These are phyloP conservation scores for Cyanocitta stelleri DNA, from an alignment of 2,113 vertebrate genomes.

Conservation along the genomic window DNA sequence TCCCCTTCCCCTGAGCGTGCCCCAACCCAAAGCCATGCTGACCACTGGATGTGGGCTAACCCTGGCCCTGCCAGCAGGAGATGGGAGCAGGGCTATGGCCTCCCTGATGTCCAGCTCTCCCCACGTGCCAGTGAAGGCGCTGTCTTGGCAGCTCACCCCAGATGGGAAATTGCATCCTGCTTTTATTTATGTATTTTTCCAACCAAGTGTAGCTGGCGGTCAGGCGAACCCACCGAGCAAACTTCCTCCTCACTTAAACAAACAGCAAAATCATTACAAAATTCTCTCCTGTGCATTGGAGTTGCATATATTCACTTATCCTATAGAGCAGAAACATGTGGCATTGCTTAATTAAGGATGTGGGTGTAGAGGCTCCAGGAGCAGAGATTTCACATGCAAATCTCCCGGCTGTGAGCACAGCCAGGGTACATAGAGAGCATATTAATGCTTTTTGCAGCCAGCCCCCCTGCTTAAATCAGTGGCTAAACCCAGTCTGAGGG, in stretches of 20 bases:
- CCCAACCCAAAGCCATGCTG: not conserved
- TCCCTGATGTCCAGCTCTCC: not conserved
- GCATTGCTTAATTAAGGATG: constrained; percentile 18
- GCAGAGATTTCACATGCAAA: constrained; percentile 10
- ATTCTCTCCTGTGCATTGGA: constrained; percentile 25
- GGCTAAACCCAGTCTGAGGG: not conserved
- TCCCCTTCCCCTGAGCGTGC: fast-evolving
- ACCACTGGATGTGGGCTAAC: not conserved
- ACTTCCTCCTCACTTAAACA: constrained; percentile 28
- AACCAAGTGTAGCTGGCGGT: not conserved
- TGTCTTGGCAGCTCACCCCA: fast-evolving
- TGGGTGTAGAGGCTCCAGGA: constrained; percentile 25
- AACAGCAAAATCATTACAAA: constrained; percentile 6
- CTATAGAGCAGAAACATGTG: not conserved
- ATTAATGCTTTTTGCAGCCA: not conserved
- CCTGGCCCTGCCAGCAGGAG: not conserved
- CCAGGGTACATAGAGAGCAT: not conserved
- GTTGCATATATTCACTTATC: not conserved
- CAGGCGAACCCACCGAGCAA: not conserved
- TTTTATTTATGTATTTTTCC: not conserved
- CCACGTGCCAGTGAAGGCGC: fast-evolving
- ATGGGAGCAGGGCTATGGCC: fast-evolving
- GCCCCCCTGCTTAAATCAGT: not conserved
- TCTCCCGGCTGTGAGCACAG: not conserved
- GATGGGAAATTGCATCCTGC: not conserved